These are phyloP conservation scores for Micrasema longulum DNA, from an alignment of 1,140 invertebrate species.

Conservation along the genomic window DNA sequence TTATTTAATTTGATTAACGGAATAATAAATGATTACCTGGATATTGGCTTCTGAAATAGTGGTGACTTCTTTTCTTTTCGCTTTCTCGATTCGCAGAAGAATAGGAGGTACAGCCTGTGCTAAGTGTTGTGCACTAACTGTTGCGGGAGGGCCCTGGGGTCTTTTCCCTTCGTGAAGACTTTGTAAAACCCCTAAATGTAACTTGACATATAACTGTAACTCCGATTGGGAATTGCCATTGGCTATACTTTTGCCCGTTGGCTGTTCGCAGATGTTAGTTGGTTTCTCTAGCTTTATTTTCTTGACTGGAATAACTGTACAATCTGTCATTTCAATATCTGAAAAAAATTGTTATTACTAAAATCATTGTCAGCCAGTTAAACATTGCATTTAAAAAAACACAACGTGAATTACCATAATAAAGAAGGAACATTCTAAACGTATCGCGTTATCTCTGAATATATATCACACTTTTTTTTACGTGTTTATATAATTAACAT, in stretches of 20 bases:
- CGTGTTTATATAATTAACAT: too few relatives aligned
- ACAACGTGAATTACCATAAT: too few relatives aligned
- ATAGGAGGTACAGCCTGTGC: constrained; percentile 63
- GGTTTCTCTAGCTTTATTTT: constrained; percentile 63
- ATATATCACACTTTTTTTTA: too few relatives aligned
- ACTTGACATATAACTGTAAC: constrained; percentile 69
- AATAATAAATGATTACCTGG: constrained; percentile 43
- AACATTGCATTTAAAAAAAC: too few relatives aligned
- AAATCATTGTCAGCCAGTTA: too few relatives aligned
- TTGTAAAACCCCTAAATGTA: constrained; percentile 75
- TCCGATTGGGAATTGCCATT: constrained; percentile 58
- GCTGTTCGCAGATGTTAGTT: constrained; percentile 37
- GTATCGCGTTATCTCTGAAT: too few relatives aligned
- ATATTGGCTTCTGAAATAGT: constrained; percentile 34
- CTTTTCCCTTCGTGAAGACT: constrained; percentile 70
- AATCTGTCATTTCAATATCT: constrained; percentile 48
- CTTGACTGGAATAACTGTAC: constrained; percentile 56
- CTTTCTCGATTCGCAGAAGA: constrained; percentile 60
- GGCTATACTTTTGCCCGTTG: constrained; percentile 46
- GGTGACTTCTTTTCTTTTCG: constrained; percentile 7
- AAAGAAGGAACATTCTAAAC: too few relatives aligned
- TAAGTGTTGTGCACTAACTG: constrained; percentile 71
- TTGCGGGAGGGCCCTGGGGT: constrained; percentile 66
- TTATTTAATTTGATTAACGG: too few relatives aligned
- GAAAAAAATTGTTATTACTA: constrained; percentile 38